Evolutionary conservation across 2,797 vertebrate genomes (phyloP).

Genomic region (Acipenser ruthenus): DNA sequence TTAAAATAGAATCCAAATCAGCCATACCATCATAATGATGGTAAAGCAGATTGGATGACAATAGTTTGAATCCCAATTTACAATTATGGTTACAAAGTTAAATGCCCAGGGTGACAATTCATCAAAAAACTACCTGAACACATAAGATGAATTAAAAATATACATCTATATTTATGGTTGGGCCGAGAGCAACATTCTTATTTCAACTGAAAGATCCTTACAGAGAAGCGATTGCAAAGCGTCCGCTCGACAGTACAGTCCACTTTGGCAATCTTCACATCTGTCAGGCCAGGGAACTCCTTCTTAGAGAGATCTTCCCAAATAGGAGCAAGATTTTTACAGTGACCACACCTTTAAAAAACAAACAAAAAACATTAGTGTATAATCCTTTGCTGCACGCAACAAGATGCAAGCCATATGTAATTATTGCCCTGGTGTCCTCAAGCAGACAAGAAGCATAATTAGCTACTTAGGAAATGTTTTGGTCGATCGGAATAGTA

Average conservation of each 20-base stretch:
- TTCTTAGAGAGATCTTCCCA: conserved; percentile 89
- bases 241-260: conserved; percentile 85
- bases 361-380: neutral
- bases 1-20: too few species aligned
- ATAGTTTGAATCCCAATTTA: too few species aligned
- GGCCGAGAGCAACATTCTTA: too few species aligned
- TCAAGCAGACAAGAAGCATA: neutral
- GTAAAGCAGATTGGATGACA: too few species aligned
- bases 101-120: too few species aligned
- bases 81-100: too few species aligned
- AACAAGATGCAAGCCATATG: neutral
- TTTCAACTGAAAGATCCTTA: conserved; percentile 49
- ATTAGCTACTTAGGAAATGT: conserved; percentile 12
- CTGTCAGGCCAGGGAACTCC: conserved; percentile 79
- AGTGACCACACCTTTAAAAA: conserved; percentile 85
- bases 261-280: conserved; percentile 88
- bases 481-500: conserved; percentile 11
- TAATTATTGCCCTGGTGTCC: neutral
- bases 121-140: too few species aligned
- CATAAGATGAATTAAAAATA: too few species aligned
- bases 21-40: too few species aligned
- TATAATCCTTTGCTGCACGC: neutral
- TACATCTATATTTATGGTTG: too few species aligned
- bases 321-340: conserved; percentile 85
- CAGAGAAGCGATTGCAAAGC: conserved; percentile 83